Evolutionary conservation across 2,113 vertebrate species (phyloP), one percentile per base, ranked within the genome.

Genomic region (Lagopus muta): DNA sequence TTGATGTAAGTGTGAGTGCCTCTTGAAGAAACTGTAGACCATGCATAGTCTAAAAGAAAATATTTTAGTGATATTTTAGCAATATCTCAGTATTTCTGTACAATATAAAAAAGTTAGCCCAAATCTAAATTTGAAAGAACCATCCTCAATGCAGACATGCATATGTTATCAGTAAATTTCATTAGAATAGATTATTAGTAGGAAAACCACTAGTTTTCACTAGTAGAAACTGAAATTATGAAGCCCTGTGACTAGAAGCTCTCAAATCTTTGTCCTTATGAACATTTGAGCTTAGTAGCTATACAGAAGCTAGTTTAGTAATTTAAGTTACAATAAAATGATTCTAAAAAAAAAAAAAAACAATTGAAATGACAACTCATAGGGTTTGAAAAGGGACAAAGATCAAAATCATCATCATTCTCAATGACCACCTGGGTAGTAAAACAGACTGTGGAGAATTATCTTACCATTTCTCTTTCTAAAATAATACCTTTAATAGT

Each of bases 21-120:
- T 98, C 97, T 82, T 98, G 98, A 82, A 99, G 94, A 79, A 93
- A 87, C 57, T 97, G 97, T 82, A 98, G 92, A 75, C 95, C 97
- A 82, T 79, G 86, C 15, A 91, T 94, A 58, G 98, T 98, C 98
- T 99, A 90, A 93, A 97, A 96, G 17, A 95, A 62, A 96, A 76
- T 76, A 79, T 3, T 54, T 58, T 24, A 66, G 54, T 19, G 54
- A 57, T 57, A 57, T 3, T 58, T 62, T 24, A 73, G 54, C 19
- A 32, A 11, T 32, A 19, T 3, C 50, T 62, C 30, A 73, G 54
- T 25, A 28, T 75, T 80, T 78, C 22, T 36, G 21, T 19, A 61
- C 10, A 32, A 22, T 38, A 47, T 38, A 19, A 69, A 73, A 47
- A 72, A 10, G 30, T 27, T 24, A 87, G 82, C 5, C 25, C 17